Evolutionary conservation across 2,888 invertebrate species (phyloP), one percentile per base, ranked within the genome.

Genomic region (Oxyteleia sp.): DNA sequence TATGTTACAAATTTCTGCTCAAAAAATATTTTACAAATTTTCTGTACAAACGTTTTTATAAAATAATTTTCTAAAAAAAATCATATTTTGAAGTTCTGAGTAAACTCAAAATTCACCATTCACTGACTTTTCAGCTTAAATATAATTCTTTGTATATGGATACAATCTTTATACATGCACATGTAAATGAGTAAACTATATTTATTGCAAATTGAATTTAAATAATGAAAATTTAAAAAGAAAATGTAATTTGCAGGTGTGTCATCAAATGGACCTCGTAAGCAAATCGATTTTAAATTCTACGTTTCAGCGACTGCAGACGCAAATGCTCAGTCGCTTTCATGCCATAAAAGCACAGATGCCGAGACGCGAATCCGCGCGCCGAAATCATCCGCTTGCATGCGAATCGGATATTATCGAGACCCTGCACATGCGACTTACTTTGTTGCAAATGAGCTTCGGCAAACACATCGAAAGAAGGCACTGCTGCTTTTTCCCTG

Each of bases 401-500:
- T 97, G 98, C 91, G 98, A 98, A 94, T 97, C 97, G 41, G 98
- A 98, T 93, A 98, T 98, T 53, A 96, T 98, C 90, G 98, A 98
- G 94, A 98, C 98, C 0, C 94, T 98, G 86, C 98, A 98, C 91
- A 98, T 98, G 96, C 95, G 98, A 86, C 95, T 98, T 61, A 98
- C 98, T 66, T 94, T 98, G 74, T 94, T 98, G 82, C 98, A 98
- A 94, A 98, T 98, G 98, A 97, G 98, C 16, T 98, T 98, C 94
- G 98, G 98, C 63, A 98, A 98, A 94, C 98, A 98, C 93, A 98
- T 98, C 92, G 98, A 98, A 93, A 95, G 97, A 89, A 97, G 97
- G 92, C 97, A 98, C 91, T 98, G 98, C 93, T 98, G 98, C 94
- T 98, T 98, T 94, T 98, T 98, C 92, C 98, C 98, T 53, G 98